Conservation (phyloP, 2,797 vertebrate species). For the Clangula hyemalis region DNA sequence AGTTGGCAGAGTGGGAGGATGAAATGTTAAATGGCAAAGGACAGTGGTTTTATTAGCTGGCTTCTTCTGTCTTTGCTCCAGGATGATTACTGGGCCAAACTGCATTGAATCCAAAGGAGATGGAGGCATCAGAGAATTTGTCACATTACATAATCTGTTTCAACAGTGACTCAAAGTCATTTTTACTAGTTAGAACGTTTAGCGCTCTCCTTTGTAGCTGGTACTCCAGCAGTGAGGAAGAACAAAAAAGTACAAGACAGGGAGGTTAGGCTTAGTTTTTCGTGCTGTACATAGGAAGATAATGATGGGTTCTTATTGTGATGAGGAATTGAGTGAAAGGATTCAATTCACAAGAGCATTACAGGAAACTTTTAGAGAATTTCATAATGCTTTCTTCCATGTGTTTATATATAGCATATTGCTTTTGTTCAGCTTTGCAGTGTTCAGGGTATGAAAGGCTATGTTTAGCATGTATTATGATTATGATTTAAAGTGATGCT, state of each 20-base stretch:
- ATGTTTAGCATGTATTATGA: constrained; percentile 22
- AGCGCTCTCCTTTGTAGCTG: neutral
- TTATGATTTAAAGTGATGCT: constrained; percentile 11
- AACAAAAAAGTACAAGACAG: neutral
- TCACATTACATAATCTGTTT: constrained; percentile 5
- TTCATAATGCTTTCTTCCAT: constrained; percentile 15
- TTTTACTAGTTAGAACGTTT: neutral
- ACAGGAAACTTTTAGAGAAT: neutral
- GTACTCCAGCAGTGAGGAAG: neutral
- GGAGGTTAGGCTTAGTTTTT: constrained; percentile 3
- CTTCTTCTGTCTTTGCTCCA: neutral
- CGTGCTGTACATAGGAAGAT: fast-evolving
- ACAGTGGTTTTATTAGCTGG: neutral
- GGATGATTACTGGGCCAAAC: neutral
- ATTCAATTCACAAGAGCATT: constrained; percentile 27
- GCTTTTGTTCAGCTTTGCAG: constrained; percentile 46
- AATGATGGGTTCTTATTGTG: neutral
- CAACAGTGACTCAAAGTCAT: neutral
- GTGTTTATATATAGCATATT: constrained; percentile 33
- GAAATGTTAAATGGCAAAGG: neutral
- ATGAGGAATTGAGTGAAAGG: neutral
- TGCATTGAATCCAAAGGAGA: neutral
- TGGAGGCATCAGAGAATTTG: neutral
- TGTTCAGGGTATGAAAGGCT: neutral
- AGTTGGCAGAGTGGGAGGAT: neutral